Evolutionary conservation across 2,113 vertebrate genomes (phyloP), one percentile per base, ranked within the genome.

Genomic region (Sisor rabdophorus): DNA sequence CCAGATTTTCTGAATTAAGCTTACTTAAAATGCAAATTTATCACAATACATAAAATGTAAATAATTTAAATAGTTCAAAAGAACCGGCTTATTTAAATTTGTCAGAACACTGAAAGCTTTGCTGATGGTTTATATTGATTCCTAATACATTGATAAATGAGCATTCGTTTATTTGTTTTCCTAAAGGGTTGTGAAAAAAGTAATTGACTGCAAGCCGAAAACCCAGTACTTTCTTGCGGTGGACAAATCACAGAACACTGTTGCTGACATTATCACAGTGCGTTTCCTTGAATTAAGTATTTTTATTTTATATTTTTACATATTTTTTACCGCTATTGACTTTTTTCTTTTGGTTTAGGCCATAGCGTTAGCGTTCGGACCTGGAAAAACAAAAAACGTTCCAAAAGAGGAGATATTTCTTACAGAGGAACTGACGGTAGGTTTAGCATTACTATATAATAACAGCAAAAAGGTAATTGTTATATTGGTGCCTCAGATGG

Each of bases 181-280:
- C 50, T 9, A 1, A 58, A 99, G 97, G 2, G 92, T 96, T 53
- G 80, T 98, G 54, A 91, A 95, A 77, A 95, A 95, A 6, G 22
- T 98, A 82, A 93, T 93, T 52, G 92, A 96, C n/a, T 90, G 83
- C 0, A 85, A 82, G 72, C 95, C 96, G 0, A 87, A 80, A 24
- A 77, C 77, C 0, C 87, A 85, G 64, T 98, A 96, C 73, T 61
- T 99, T 61, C 79, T 98, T 3, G 95, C 94, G 11, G 91, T 97
- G 81, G 96, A 99, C 53, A 80, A 81, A 19, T 92, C 95, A 11
- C 86, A 84, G 53, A 89, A 92, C 19, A 94, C 91, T 0, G 82
- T 95, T 84, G 87, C 91, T 79, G 90, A 95, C 52, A 82, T 98
- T 13, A n/a, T 97, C 61, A 94, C 92, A 93, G 97, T 98, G 83